Conservation (phyloP, 2,113 vertebrate species). For the Lepus americanus region DNA sequence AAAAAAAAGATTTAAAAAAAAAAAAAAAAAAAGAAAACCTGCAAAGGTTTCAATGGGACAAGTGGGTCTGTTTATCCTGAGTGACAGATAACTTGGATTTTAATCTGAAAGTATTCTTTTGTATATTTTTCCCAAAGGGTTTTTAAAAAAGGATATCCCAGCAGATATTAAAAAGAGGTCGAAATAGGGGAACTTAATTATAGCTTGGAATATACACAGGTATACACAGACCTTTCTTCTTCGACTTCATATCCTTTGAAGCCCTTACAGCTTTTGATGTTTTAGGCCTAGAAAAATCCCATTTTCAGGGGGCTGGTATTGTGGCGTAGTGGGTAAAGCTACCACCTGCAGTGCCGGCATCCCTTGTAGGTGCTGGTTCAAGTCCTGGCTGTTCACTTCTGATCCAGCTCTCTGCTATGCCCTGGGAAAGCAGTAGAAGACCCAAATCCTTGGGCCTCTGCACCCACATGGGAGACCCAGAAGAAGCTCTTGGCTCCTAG, state of each 20-base stretch:
- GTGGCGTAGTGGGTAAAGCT: too few relatives aligned
- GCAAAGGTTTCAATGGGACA: neutral
- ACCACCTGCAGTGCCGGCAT: too few relatives aligned
- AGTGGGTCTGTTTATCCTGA: neutral
- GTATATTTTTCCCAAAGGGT: neutral
- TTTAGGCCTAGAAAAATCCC: neutral
- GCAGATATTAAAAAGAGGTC: neutral
- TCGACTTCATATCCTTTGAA: neutral
- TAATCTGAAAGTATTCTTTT: neutral
- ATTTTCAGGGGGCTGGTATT: neutral
- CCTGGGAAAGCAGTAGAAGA: too few relatives aligned
- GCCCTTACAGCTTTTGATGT: neutral
- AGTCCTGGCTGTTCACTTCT: too few relatives aligned
- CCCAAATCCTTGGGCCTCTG: too few relatives aligned
- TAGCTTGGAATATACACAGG: neutral
- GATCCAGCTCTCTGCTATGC: too few relatives aligned
- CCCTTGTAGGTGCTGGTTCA: too few relatives aligned
- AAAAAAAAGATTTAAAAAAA: too few relatives aligned
- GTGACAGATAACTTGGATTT: neutral
- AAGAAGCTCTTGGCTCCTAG: too few relatives aligned
- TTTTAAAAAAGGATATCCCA: neutral
- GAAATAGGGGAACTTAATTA: neutral
- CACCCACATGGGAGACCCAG: too few relatives aligned
- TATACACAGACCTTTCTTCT: neutral
- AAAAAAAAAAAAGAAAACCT: too few relatives aligned